Evolutionary conservation across 2,888 invertebrate species (phyloP).

Genomic region (Allolobophora icterica): DNA sequence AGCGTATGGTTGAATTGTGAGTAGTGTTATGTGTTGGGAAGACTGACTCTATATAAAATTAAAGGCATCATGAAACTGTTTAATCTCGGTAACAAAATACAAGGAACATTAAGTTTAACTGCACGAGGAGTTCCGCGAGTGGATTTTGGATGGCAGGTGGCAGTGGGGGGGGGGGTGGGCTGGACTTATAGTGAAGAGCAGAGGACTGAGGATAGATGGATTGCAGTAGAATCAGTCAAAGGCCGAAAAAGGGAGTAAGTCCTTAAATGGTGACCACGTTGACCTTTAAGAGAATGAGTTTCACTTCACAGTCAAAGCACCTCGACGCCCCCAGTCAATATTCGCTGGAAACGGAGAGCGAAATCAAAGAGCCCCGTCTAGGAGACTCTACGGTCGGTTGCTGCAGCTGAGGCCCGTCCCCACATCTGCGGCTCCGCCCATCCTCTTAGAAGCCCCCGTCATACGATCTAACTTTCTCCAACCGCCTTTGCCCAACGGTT

Average conservation of each 20-base stretch:
- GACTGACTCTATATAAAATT: too few relatives aligned
- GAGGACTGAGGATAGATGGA: neutral
- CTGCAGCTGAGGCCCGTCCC: neutral
- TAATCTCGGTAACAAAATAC: too few relatives aligned
- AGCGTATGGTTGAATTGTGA: too few relatives aligned
- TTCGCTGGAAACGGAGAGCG: neutral
- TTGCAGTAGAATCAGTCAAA: neutral
- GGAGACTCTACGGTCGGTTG: neutral
- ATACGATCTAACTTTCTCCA: constrained; percentile 17
- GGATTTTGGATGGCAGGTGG: neutral
- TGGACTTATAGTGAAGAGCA: neutral
- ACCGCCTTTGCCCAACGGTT: neutral
- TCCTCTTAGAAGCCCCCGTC: neutral
- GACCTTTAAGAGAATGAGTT: neutral
- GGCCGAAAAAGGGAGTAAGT: neutral
- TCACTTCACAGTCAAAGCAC: neutral
- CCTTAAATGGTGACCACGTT: neutral
- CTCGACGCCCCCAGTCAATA: neutral
- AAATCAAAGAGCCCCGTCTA: neutral
- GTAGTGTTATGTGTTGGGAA: too few relatives aligned
- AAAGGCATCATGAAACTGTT: too few relatives aligned
- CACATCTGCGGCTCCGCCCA: neutral
- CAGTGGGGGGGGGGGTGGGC: neutral
- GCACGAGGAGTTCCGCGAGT: too few relatives aligned
- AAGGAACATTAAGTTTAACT: too few relatives aligned